Conservation (phyloP, 1,140 invertebrate species). For the Drosophila truncata region DNA sequence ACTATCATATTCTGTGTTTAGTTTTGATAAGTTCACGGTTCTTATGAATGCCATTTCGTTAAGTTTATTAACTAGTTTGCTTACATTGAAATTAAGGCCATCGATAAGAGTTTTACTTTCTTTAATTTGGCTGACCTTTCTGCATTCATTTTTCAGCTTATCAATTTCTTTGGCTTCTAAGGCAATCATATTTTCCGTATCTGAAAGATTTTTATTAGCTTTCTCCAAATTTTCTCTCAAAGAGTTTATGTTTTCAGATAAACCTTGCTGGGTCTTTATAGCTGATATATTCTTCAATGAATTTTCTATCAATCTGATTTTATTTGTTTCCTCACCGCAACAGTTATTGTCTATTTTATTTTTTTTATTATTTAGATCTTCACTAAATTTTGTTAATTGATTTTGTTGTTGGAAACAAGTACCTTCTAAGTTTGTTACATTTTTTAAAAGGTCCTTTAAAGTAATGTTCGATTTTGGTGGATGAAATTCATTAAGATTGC, state of each 20-base stretch:
- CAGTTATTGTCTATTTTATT: not conserved
- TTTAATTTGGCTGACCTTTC: not conserved
- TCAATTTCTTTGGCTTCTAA: conserved; percentile 2
- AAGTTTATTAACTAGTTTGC: conserved; percentile 8
- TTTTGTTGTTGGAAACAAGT: not conserved
- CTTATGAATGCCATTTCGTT: not conserved
- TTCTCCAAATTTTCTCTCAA: not conserved
- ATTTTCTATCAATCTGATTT: not conserved
- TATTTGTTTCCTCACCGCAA: not conserved
- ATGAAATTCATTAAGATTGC: not conserved
- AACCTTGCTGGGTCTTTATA: not conserved
- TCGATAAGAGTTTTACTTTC: not conserved
- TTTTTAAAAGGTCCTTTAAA: not conserved
- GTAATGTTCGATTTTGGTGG: not conserved
- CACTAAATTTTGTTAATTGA: not conserved
- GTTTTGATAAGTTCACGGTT: not conserved
- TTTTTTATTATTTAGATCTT: too few relatives aligned
- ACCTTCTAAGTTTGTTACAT: not conserved
- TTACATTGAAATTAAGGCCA: not conserved
- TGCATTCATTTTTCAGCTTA: not conserved
- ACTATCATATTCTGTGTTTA: not conserved
- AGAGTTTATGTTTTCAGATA: not conserved
- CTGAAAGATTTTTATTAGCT: not conserved
- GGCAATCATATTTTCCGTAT: not conserved
- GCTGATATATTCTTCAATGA: not conserved